These are phyloP conservation scores for Calameuta idolon DNA, from an alignment of 2,888 invertebrate species.

Conservation along the genomic window DNA sequence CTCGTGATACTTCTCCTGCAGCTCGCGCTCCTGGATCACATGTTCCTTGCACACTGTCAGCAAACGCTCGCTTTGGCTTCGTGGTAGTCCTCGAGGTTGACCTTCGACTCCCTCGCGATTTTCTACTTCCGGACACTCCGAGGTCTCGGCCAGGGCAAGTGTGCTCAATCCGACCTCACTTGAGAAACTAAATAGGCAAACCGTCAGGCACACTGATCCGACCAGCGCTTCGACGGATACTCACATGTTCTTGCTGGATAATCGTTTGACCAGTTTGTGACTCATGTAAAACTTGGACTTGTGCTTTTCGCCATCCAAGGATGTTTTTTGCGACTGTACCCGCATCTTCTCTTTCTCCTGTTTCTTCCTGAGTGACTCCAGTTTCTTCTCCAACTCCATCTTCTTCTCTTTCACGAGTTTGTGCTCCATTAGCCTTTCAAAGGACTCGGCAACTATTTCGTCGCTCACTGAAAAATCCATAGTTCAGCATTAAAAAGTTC, in stretches of 20 bases:
- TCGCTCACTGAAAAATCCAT: constrained; percentile 45
- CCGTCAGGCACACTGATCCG: neutral
- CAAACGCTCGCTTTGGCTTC: constrained; percentile 76
- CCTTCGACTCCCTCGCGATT: constrained; percentile 67
- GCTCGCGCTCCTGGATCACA: constrained; percentile 77
- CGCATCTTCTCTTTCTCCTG: constrained; percentile 82
- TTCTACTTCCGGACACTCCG: constrained; percentile 68
- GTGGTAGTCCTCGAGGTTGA: constrained; percentile 69
- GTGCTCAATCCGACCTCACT: constrained; percentile 55
- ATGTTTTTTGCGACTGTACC: constrained; percentile 71
- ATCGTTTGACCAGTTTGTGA: constrained; percentile 79
- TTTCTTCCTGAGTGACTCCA: constrained; percentile 84
- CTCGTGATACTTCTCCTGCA: constrained; percentile 88
- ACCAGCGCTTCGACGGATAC: constrained; percentile 53
- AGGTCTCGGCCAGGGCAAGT: constrained; percentile 59
- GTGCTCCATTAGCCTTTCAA: constrained; percentile 83
- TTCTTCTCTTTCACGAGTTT: constrained; percentile 87
- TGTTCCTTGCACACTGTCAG: constrained; percentile 76
- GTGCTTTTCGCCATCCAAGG: constrained; percentile 74
- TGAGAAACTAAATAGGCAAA: constrained; percentile 45
- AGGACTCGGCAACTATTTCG: constrained; percentile 79
- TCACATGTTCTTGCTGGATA: constrained; percentile 85
- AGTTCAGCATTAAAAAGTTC: neutral
- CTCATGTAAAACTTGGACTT: constrained; percentile 81
- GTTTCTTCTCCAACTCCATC: constrained; percentile 86